A percentile compares a stretch with the other conserved stretches of the same genome.
Evolutionary conservation across 2,797 vertebrate species (phyloP).

Genomic region (Balearica regulorum): DNA sequence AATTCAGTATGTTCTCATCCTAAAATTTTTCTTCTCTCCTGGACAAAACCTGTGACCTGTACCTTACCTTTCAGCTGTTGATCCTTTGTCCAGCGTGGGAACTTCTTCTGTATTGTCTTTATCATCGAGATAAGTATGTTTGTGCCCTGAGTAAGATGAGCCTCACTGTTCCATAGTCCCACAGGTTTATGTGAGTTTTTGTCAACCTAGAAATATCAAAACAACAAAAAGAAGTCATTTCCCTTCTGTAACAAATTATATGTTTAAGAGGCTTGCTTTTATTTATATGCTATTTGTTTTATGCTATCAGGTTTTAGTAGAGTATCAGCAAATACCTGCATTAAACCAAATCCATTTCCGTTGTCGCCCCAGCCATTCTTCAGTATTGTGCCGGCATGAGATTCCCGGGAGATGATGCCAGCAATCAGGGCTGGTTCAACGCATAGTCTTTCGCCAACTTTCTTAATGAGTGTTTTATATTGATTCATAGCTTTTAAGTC

Average conservation of each 20-base stretch:
- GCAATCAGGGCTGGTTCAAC: conserved; percentile 39
- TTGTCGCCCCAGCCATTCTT: conserved; percentile 37
- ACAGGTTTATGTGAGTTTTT: background rate
- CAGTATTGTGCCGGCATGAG: conserved; percentile 39
- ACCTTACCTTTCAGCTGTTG: conserved; percentile 65
- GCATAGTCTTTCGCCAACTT: background rate
- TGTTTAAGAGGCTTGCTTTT: background rate
- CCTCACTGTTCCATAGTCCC: conserved; percentile 61
- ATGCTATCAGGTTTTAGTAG: background rate
- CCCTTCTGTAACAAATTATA: background rate
- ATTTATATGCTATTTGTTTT: background rate
- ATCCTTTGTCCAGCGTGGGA: conserved; percentile 29
- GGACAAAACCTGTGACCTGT: background rate
- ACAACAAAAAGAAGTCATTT: background rate
- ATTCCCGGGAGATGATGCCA: conserved; percentile 70
- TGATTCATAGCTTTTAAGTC: background rate
- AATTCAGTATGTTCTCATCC: background rate
- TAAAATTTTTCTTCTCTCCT: background rate
- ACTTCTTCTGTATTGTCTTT: conserved; percentile 44
- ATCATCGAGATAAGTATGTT: conserved; percentile 30
- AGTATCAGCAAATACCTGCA: conserved; percentile 64
- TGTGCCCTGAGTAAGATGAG: conserved; percentile 57
- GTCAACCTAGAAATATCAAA: conserved; percentile 58
- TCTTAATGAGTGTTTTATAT: background rate
- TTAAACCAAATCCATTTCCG: conserved; percentile 68